A percentile compares a stretch with the other conserved stretches of the same genome.
phyloP scores from a whole-genome alignment of 2,797 vertebrate species.

The Mormyrus hasselquistii region DNA sequence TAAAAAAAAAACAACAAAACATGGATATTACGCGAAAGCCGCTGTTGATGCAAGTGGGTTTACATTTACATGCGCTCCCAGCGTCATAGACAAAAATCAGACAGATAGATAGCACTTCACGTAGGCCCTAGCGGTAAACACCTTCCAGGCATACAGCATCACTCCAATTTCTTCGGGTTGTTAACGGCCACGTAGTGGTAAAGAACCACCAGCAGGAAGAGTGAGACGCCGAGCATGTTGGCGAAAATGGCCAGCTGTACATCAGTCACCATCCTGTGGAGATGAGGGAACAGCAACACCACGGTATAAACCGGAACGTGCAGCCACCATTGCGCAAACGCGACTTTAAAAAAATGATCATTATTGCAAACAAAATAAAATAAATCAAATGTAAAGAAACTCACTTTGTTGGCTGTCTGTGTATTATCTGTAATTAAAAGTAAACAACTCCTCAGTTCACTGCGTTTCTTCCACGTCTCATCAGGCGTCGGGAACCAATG shows the following conservation, averaged over 20 bases:
- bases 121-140: neutral
- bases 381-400: neutral
- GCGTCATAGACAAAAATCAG: neutral
- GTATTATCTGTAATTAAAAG: neutral
- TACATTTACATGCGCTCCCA: neutral
- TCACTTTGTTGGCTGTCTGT: neutral
- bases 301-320: neutral
- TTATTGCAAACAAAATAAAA: neutral
- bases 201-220: constrained; percentile 88
- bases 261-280: constrained; percentile 86
- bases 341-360: neutral
- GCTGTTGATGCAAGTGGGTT: neutral
- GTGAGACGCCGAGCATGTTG: constrained; percentile 94
- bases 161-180: constrained; percentile 92
- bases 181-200: constrained; percentile 98
- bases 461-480: constrained; percentile 19
- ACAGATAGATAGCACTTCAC: neutral
- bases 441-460: neutral
- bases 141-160: constrained; percentile 22
- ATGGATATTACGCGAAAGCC: neutral
- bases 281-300: neutral
- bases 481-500: neutral
- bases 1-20: neutral
- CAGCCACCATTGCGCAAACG: neutral
- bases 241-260: constrained; percentile 96